Evolutionary conservation across 2,888 invertebrate genomes (phyloP), one percentile per base, ranked within the genome.

Genomic region (Calliphora vomitoria): DNA sequence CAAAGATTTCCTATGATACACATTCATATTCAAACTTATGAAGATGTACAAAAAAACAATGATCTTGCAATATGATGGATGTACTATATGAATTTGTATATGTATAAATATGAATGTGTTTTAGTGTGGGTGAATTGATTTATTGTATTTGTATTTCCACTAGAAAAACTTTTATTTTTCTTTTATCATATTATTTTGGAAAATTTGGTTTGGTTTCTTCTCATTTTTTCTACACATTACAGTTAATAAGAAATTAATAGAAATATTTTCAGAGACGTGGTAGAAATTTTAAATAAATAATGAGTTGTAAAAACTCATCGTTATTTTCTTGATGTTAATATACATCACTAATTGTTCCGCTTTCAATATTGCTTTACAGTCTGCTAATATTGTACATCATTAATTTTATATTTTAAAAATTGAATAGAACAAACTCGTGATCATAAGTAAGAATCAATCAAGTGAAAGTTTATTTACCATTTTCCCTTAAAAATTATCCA

Each of bases 161-260:
- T 25, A 44, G n/a, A 20, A 74, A 79, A 79, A 62, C 35, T 78
- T 50, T 62, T 38, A 44, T 60, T 76, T 71, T 78, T 53, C 58
- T 20, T 69, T 66, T 38, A 58, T 18, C 41, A 47, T 62, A 60
- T 66, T 66, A 25, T 78, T 85, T 81, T 85, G 76, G 72, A 82
- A 85, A 58, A 58, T 74, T 74, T 31, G 4, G 20, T 68, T 68
- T 47, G 18, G 64, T 69, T n/a, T n/a, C n/a, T n/a, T 78, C 4
- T 53, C 58, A 41, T 20, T 55, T 31, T 35, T 58, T 66, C n/a
- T 55, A 25, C 15, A 66, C 4, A n/a, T 38, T 38, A 38, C 18
- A 20, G 35, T 53, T 11, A 20, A 60, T 60, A 25, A 15, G 53
- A 15, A 64, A 18, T 38, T 50, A 53, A 53, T 18, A 44, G 20